These are phyloP conservation scores for Podabrus alpinus DNA, from an alignment of 2,888 invertebrate genomes.

Conservation along the genomic window DNA sequence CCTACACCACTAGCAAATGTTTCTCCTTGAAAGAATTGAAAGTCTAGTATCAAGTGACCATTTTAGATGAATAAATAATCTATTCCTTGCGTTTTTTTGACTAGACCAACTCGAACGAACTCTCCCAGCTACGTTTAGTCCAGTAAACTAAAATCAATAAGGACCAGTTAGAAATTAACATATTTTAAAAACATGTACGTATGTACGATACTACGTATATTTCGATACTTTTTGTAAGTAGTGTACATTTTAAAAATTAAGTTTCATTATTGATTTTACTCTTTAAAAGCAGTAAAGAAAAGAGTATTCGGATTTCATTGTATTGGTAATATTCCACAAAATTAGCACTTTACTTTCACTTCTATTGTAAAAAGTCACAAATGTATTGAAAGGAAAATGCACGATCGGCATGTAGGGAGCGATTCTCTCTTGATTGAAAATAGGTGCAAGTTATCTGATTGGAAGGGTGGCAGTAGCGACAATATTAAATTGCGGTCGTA, in stretches of 20 bases:
- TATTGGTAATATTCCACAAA: not conserved
- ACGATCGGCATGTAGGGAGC: not conserved
- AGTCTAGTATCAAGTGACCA: not conserved
- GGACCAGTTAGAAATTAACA: not conserved
- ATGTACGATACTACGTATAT: too few relatives aligned
- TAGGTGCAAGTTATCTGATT: constrained; percentile 4
- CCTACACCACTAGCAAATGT: not conserved
- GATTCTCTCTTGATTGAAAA: constrained; percentile 1
- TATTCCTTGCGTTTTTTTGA: too few relatives aligned
- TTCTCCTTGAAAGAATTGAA: not conserved
- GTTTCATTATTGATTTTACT: not conserved
- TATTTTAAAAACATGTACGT: too few relatives aligned
- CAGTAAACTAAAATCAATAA: not conserved
- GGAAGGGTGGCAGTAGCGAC: constrained; percentile 1
- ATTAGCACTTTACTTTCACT: not conserved
- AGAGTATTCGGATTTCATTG: not conserved
- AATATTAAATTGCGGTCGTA: not conserved
- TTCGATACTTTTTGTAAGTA: too few relatives aligned
- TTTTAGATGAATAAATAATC: not conserved
- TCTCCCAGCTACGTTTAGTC: not conserved
- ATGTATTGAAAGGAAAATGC: constrained; percentile 1
- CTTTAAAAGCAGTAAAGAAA: not conserved
- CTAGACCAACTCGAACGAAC: not conserved
- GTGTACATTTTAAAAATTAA: not conserved
- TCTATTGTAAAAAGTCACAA: not conserved